Percentiles rank a stretch among this genome's conserved stretches.
These are phyloP conservation scores for Andrena flavipes DNA, from an alignment of 2,888 invertebrate species.

Conservation along the genomic window DNA sequence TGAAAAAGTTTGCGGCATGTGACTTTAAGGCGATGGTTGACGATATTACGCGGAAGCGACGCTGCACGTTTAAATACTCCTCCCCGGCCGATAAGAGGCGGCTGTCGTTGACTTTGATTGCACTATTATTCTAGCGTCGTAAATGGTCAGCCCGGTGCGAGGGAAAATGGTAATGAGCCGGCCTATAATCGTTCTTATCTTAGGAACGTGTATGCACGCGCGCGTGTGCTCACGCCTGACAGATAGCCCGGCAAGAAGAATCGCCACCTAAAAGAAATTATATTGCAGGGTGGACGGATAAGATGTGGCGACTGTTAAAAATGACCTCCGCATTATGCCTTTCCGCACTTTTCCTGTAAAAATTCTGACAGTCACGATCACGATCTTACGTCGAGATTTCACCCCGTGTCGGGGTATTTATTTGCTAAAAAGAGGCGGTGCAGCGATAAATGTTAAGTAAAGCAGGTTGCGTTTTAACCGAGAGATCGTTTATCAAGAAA, in stretches of 20 bases:
- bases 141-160: constrained; percentile 60
- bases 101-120: constrained; percentile 74
- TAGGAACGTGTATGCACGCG: constrained; percentile 49
- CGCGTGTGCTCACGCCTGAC: constrained; percentile 34
- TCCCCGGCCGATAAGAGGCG: constrained; percentile 62
- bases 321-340: constrained; percentile 23
- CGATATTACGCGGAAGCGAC: constrained; percentile 31
- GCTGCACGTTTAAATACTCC: constrained; percentile 62
- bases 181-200: constrained; percentile 75
- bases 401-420: not conserved
- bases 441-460: not conserved
- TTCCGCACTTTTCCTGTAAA: constrained; percentile 38
- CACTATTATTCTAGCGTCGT: constrained; percentile 68
- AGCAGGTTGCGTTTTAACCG: not conserved
- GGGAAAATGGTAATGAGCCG: constrained; percentile 74
- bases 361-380: not conserved
- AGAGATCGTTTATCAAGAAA: not conserved
- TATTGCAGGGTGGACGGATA: constrained; percentile 54
- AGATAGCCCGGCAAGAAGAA: constrained; percentile 46
- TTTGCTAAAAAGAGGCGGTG: not conserved
- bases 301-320: constrained; percentile 54
- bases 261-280: constrained; percentile 62
- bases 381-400: not conserved
- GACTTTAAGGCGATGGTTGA: too few species aligned
- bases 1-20: too few species aligned